Base-by-base conservation (phyloP, 2,797 vertebrate genomes). In the Apogon hyalosoma region DNA sequence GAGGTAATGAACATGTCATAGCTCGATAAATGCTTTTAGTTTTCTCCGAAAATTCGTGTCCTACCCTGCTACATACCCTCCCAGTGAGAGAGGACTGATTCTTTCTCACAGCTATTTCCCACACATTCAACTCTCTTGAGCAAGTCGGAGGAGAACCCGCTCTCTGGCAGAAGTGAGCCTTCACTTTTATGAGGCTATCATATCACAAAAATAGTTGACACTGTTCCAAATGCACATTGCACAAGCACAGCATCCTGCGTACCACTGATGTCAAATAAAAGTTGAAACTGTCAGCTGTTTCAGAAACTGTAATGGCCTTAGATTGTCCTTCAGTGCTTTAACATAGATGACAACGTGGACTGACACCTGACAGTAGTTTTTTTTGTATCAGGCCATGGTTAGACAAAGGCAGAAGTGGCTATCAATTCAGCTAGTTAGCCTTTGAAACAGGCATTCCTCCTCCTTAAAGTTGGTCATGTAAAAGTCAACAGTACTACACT, bases 101-200 rank as follows among this genome's bases (percentile, higher is more conserved):
- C 59, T 83, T 93, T 94, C 89, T 90, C 88, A 91, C 87, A 91
- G 66, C 46, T 39, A 64, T 80, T 90, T 92, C 90, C 86, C 91
- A 93, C 87, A 91, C 56, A 80, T 56, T 50, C 50, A 46, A 12
- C 11, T 63, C 70, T 80, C 80, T 77, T 55, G 59, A 74, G 80
- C 73, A 75, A 74, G 39, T 12, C 50, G 6, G 18, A 56, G 56
- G 52, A 67, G 70, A 75, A 63, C 43, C 60, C 45, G 38, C 53
- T 73, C 43, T 64, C 63, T 75, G 52, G 82, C 78, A 79, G 69
- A 77, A 84, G 75, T 9, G 46, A 38, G 59, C 67, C 52, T 75
- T 72, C 68, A 0, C 16, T 76, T 90, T 89, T 90, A 90, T 39
- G 63, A 90, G 86, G 73, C 69, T 78, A 69, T 88, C 85, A 51